phyloP scores from a whole-genome alignment of 2,113 vertebrate genomes.

The Brachyistius frenatus region DNA sequence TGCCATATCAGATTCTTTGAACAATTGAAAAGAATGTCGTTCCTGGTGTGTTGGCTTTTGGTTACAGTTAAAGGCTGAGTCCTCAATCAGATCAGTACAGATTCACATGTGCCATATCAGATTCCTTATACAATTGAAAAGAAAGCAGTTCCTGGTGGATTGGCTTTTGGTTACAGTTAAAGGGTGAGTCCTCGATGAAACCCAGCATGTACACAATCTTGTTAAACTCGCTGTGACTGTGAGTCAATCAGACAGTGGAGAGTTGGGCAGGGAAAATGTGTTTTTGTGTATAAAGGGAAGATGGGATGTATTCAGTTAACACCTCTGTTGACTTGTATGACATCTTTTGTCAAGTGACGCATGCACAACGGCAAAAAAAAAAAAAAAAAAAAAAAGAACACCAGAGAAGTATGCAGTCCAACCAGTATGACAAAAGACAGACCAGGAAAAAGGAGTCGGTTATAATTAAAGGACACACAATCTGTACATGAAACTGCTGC shows the following conservation, averaged over 20 bases:
- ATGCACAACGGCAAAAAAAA: constrained; percentile 1
- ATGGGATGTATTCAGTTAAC: constrained; percentile 28
- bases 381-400: constrained; percentile 13
- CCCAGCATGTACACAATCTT: not conserved
- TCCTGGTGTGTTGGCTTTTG: not conserved
- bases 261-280: constrained; percentile 2
- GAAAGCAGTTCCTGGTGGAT: constrained; percentile 6
- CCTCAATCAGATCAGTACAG: not conserved
- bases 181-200: not conserved
- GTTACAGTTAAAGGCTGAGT: not conserved
- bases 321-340: constrained; percentile 12
- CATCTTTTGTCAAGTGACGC: not conserved
- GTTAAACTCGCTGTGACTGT: constrained; percentile 9
- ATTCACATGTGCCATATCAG: constrained; percentile 23
- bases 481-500: not conserved
- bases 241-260: not conserved
- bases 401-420: constrained; percentile 64
- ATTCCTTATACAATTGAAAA: not conserved
- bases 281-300: constrained; percentile 1
- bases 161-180: not conserved
- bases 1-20: constrained; percentile 12
- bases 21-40: constrained; percentile 9
- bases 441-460: not conserved
- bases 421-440: constrained; percentile 64
- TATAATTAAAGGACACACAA: not conserved